phyloP scores from a whole-genome alignment of 1,140 invertebrate genomes.

The Onthophagus taurus region DNA sequence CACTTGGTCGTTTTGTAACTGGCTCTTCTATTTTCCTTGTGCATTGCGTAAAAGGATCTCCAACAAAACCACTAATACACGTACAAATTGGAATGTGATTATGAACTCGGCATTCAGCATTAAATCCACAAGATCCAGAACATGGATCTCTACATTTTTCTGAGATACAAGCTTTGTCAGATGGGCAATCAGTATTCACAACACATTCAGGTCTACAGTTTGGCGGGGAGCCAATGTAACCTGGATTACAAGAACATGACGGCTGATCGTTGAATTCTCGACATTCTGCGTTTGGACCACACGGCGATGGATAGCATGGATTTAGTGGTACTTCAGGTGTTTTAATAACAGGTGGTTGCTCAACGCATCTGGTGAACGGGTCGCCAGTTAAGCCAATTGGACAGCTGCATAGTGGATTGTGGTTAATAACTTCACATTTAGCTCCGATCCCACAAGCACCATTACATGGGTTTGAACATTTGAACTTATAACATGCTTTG shows the following conservation, averaged over 20 bases:
- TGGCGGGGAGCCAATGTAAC: conserved; percentile 68
- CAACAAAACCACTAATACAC: conserved; percentile 54
- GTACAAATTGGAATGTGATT: conserved; percentile 67
- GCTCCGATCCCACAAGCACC: conserved; percentile 60
- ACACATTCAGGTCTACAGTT: conserved; percentile 72
- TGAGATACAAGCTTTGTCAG: conserved; percentile 63
- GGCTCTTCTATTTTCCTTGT: conserved; percentile 25
- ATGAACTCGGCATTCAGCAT: conserved; percentile 63
- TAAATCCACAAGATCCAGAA: conserved; percentile 65
- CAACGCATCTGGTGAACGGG: conserved; percentile 58
- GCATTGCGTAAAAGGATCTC: conserved; percentile 61
- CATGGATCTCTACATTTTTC: conserved; percentile 72
- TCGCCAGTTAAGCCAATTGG: conserved; percentile 58
- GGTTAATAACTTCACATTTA: conserved; percentile 56
- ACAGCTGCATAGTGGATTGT: conserved; percentile 67
- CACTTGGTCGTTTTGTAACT: conserved; percentile 20
- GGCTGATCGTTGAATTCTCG: conserved; percentile 49
- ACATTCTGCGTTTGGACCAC: conserved; percentile 65
- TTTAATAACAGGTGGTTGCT: conserved; percentile 21
- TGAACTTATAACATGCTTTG: conserved; percentile 60
- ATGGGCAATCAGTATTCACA: conserved; percentile 69
- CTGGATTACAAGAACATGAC: conserved; percentile 62
- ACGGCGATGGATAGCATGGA: conserved; percentile 70
- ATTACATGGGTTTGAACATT: conserved; percentile 60
- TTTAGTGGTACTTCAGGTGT: conserved; percentile 42